Percentiles rank a stretch among this genome's conserved stretches.
phyloP scores from a whole-genome alignment of 2,113 vertebrate species.

The Sinocyclocheilus maitianheensis region DNA sequence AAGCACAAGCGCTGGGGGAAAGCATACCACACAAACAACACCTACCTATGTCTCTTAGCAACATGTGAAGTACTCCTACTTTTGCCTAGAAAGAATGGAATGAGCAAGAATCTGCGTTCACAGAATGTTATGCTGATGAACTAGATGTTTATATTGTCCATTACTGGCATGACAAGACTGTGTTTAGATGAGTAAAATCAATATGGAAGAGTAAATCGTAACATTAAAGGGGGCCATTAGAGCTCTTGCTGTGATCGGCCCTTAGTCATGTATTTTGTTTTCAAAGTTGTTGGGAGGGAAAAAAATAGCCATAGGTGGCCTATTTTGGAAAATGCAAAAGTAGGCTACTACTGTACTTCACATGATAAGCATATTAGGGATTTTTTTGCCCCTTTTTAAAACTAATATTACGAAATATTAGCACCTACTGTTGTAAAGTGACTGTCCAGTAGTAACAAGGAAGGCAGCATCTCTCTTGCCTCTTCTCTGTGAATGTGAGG shows the following conservation, averaged over 20 bases:
- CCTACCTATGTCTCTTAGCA: conserved; percentile 49
- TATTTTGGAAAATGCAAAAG: neutral
- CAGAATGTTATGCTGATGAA: too few species aligned
- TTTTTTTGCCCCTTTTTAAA: neutral
- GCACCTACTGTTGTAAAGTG: neutral
- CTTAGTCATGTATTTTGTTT: neutral
- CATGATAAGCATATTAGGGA: neutral
- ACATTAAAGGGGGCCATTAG: conserved; percentile 1
- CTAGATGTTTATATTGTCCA: conserved; percentile 22
- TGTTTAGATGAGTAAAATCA: conserved; percentile 27
- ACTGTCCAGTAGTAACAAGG: neutral
- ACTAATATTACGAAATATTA: neutral
- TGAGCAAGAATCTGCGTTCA: conserved; percentile 5
- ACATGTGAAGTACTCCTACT: conserved; percentile 14
- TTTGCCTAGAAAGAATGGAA: neutral
- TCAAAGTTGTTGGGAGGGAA: neutral
- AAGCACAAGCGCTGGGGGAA: neutral
- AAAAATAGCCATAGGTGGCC: neutral
- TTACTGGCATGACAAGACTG: conserved; percentile 10
- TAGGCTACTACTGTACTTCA: neutral
- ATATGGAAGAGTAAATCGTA: neutral
- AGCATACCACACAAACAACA: conserved; percentile 11
- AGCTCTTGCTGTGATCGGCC: neutral
- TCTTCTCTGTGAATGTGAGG: neutral
- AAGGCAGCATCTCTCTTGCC: neutral